A percentile compares a stretch with the other conserved stretches of the same genome.
phyloP scores from a whole-genome alignment of 2,113 vertebrate species.

The Cynocephalus volans region DNA sequence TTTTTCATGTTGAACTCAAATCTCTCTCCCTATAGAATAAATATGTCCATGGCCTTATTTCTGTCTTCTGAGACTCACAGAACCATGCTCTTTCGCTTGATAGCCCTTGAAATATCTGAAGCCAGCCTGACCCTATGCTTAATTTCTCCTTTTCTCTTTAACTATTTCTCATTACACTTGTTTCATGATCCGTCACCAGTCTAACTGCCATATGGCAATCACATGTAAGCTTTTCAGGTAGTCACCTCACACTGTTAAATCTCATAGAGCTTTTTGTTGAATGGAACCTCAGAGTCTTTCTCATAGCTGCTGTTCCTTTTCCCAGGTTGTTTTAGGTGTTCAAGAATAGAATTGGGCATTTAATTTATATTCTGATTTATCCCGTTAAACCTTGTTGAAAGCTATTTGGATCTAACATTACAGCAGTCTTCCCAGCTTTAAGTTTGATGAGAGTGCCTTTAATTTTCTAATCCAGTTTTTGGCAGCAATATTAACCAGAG shows the following conservation, averaged over 20 bases:
- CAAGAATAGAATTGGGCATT: not conserved
- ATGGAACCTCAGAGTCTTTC: not conserved
- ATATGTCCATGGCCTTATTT: not conserved
- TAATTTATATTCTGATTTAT: constrained; percentile 22
- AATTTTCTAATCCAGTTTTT: constrained; percentile 40
- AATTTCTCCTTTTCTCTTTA: not conserved
- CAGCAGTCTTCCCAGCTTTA: not conserved
- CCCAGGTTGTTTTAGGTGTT: not conserved
- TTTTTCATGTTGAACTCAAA: constrained; percentile 13
- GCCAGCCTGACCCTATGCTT: not conserved
- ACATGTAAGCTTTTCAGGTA: not conserved
- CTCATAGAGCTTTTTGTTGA: not conserved
- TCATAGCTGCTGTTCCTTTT: not conserved
- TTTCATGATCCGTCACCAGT: not conserved
- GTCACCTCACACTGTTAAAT: not conserved
- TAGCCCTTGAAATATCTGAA: not conserved
- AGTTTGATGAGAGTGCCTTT: constrained; percentile 6
- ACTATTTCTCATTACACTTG: not conserved
- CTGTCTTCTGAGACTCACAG: constrained; percentile 27
- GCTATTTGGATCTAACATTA: not conserved
- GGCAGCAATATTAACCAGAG: not conserved
- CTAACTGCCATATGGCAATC: not conserved
- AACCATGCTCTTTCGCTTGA: not conserved
- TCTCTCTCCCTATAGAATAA: not conserved
- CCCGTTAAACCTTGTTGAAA: not conserved